Percentiles rank a stretch among this genome's conserved stretches.
phyloP scores from a whole-genome alignment of 2,113 vertebrate species.

The Dissostichus mawsoni region DNA sequence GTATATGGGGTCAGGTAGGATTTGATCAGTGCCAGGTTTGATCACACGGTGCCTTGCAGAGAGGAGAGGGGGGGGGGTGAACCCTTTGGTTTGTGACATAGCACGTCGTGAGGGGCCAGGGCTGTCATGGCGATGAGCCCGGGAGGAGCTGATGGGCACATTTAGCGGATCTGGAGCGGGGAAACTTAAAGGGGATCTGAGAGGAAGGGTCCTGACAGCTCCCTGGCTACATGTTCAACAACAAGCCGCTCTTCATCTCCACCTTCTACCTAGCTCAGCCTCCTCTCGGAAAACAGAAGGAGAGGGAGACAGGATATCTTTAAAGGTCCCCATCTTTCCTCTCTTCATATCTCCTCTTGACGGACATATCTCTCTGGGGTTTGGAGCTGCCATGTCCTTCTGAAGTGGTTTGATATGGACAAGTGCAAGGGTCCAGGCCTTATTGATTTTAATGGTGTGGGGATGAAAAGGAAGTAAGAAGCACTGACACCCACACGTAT shows the following conservation, averaged over 20 bases:
- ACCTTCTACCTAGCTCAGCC: conserved; percentile 32
- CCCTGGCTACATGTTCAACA: conserved; percentile 59
- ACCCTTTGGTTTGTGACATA: conserved; percentile 81
- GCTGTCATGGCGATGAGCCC: conserved; percentile 77
- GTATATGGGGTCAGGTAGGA: conserved; percentile 77
- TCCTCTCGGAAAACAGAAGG: conserved; percentile 18
- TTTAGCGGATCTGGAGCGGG: conserved; percentile 64
- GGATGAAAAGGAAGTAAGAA: conserved; percentile 18
- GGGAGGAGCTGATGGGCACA: conserved; percentile 69
- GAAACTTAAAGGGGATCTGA: conserved; percentile 73
- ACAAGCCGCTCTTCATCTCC: conserved; percentile 31
- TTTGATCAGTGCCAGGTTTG: conserved; percentile 85
- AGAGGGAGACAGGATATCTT: conserved; percentile 38
- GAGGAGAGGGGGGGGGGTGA: conserved; percentile 57
- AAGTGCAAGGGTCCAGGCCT: conserved; percentile 46
- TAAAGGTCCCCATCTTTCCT: conserved; percentile 45
- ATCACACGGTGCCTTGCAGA: conserved; percentile 76
- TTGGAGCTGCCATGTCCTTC: conserved; percentile 56
- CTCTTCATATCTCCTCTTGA: conserved; percentile 48
- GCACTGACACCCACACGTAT: background rate
- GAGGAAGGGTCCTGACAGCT: conserved; percentile 71
- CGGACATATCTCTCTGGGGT: conserved; percentile 56
- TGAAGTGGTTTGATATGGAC: conserved; percentile 63
- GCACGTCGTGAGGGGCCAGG: conserved; percentile 57
- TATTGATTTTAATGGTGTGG: conserved; percentile 60